Conservation (phyloP, 2,797 vertebrate species). For the Coreius guichenoti region DNA sequence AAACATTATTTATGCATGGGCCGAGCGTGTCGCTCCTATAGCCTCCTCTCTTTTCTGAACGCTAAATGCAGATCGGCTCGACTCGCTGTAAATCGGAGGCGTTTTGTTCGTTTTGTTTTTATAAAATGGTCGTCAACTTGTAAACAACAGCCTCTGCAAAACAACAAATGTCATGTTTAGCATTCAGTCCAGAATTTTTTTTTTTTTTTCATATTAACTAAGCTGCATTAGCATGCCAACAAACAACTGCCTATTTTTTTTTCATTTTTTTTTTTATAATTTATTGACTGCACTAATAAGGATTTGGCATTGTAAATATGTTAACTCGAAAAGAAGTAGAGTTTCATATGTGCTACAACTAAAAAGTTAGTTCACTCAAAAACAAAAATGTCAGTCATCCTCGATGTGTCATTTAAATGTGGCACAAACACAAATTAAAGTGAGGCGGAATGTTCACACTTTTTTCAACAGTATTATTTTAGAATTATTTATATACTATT, state of each 20-base stretch:
- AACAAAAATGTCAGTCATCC: background rate
- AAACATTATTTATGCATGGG: constrained; percentile 26
- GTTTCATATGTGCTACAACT: background rate
- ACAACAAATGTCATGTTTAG: background rate
- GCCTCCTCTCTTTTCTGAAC: background rate
- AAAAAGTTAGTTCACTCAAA: background rate
- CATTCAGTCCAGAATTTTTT: background rate
- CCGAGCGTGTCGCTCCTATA: background rate
- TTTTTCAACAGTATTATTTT: background rate
- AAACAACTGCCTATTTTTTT: background rate
- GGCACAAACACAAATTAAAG: background rate
- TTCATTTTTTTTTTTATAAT: background rate
- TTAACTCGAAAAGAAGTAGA: background rate
- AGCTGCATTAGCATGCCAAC: background rate
- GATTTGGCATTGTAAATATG: background rate
- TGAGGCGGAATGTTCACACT: background rate
- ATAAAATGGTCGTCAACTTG: background rate
- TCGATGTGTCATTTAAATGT: background rate
- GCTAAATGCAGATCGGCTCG: background rate
- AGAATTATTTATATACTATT: background rate
- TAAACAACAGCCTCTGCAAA: background rate
- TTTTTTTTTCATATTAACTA: background rate
- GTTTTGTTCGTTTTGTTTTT: background rate
- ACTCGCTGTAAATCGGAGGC: background rate
- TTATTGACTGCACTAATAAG: background rate